These are phyloP conservation scores for Diorhabda elongata DNA, from an alignment of 1,140 invertebrate genomes.

Conservation along the genomic window DNA sequence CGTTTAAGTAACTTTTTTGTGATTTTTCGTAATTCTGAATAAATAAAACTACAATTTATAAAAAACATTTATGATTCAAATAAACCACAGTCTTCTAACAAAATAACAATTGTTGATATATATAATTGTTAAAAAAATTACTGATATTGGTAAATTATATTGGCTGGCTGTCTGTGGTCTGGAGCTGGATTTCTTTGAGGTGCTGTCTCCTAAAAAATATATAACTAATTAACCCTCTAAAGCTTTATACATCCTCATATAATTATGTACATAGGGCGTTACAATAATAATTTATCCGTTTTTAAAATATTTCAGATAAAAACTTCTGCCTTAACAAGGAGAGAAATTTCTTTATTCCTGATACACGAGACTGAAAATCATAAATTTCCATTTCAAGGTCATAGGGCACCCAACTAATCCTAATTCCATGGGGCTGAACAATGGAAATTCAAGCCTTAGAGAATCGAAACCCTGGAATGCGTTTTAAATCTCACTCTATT, in stretches of 20 bases:
- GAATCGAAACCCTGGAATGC: too few species aligned
- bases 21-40: neutral
- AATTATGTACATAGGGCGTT: neutral
- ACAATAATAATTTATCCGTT: neutral
- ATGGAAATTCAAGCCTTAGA: too few species aligned
- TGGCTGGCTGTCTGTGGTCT: slow-evolving; percentile 17
- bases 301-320: neutral
- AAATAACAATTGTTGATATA: neutral
- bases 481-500: too few species aligned
- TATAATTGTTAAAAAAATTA: slow-evolving; percentile 13
- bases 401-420: too few species aligned
- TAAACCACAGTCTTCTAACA: neutral
- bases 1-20: too few species aligned
- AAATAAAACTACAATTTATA: neutral
- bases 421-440: too few species aligned
- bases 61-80: neutral
- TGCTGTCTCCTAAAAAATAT: slow-evolving; percentile 16
- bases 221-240: too few species aligned
- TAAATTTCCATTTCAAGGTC: too few species aligned
- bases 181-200: slow-evolving; percentile 17
- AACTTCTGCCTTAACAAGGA: neutral
- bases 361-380: neutral
- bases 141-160: slow-evolving; percentile 26
- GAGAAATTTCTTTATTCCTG: neutral
- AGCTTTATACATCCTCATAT: neutral